Percentiles rank a stretch among this genome's conserved stretches.
These are phyloP conservation scores for Phalacrocorax carbo DNA, from an alignment of 2,113 vertebrate genomes.

Conservation along the genomic window DNA sequence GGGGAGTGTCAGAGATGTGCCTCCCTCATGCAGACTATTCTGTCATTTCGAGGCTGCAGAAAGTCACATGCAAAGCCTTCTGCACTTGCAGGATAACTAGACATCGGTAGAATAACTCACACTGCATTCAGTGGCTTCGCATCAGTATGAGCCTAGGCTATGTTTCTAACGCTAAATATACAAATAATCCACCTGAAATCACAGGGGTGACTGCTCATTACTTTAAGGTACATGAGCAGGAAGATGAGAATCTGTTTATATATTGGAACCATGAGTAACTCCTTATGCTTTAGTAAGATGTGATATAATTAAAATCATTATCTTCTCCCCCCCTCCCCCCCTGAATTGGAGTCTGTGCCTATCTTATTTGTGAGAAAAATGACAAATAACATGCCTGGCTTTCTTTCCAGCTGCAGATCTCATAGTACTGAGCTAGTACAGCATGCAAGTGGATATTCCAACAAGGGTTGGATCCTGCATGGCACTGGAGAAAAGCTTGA, in stretches of 20 bases:
- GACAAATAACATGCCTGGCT: not conserved
- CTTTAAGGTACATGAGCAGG: not conserved
- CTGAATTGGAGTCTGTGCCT: not conserved
- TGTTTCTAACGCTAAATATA: not conserved
- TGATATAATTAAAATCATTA: not conserved
- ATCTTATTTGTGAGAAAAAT: not conserved
- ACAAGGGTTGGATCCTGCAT: accelerated
- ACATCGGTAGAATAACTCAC: not conserved
- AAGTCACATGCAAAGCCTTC: not conserved
- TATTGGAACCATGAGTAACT: not conserved
- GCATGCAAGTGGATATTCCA: not conserved
- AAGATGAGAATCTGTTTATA: not conserved
- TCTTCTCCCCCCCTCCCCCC: no score
- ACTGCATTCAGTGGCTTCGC: not conserved
- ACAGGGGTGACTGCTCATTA: not conserved
- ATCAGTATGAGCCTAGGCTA: not conserved
- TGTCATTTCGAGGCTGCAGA: not conserved
- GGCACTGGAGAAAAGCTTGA: not conserved
- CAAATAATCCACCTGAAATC: not conserved
- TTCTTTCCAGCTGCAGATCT: not conserved
- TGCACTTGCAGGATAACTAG: not conserved
- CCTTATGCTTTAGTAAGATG: not conserved
- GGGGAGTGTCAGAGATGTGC: not conserved
- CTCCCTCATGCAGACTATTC: not conserved
- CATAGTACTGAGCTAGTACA: not conserved